phyloP scores from a whole-genome alignment of 1,140 invertebrate species.

The Bradynema listronoti region DNA sequence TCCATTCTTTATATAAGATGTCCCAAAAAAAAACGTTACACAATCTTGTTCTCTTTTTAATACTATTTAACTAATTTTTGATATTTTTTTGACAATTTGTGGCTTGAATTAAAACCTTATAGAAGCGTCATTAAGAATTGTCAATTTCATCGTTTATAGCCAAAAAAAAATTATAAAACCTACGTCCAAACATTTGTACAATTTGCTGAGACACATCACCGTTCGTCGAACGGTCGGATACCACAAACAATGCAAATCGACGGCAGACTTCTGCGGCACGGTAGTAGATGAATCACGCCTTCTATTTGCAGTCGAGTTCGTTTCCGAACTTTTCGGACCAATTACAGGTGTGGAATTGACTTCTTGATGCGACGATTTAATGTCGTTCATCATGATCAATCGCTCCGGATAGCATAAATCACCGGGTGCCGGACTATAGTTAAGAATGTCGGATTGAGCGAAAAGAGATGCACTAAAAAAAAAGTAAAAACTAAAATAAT shows the following conservation, averaged over 20 bases:
- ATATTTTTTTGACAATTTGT: too few relatives aligned
- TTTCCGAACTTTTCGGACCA: not conserved
- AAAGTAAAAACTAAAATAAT: too few relatives aligned
- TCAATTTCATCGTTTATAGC: too few relatives aligned
- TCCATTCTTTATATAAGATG: constrained; percentile 5
- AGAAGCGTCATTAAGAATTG: too few relatives aligned
- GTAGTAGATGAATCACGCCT: not conserved
- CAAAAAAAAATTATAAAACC: too few relatives aligned
- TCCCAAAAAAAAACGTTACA: not conserved
- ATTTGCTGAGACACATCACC: constrained; percentile 82
- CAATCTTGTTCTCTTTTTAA: too few relatives aligned
- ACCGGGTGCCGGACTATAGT: constrained; percentile 73
- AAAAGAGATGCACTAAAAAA: constrained; percentile 73
- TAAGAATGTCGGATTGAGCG: constrained; percentile 79
- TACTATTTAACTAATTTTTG: too few relatives aligned
- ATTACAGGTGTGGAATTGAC: not conserved
- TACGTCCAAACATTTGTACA: constrained; percentile 86
- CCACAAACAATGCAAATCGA: constrained; percentile 98
- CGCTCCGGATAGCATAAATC: constrained; percentile 96
- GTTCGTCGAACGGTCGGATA: constrained; percentile 87
- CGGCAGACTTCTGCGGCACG: constrained; percentile 59
- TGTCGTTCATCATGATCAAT: constrained; percentile 79
- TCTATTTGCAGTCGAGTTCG: not conserved
- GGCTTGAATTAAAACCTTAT: too few relatives aligned
- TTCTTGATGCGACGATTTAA: constrained; percentile 33